phyloP scores from a whole-genome alignment of 2,113 vertebrate genomes.

The Channa maculata region DNA sequence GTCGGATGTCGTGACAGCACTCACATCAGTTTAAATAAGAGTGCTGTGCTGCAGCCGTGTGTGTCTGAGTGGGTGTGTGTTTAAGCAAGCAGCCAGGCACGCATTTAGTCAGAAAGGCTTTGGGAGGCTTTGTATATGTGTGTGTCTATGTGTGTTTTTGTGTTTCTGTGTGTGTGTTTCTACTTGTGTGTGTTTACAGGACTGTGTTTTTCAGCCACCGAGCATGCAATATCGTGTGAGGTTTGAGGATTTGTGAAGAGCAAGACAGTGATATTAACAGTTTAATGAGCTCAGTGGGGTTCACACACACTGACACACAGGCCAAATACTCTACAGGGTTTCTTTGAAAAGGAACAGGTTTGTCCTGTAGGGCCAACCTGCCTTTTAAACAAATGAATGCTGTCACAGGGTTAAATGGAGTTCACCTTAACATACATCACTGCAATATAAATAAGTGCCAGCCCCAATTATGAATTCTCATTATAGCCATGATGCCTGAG shows the following conservation, averaged over 20 bases:
- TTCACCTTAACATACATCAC: constrained; percentile 48
- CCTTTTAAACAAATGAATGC: constrained; percentile 65
- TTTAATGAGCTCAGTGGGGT: constrained; percentile 70
- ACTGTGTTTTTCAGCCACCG: constrained; percentile 37
- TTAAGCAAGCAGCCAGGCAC: constrained; percentile 69
- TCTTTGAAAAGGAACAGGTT: constrained; percentile 70
- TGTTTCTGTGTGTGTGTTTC: constrained; percentile 12
- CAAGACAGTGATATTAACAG: constrained; percentile 65
- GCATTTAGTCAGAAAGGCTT: constrained; percentile 73
- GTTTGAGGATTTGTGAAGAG: constrained; percentile 60
- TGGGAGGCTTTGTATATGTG: constrained; percentile 53
- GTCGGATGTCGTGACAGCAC: constrained; percentile 87
- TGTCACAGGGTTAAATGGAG: constrained; percentile 61
- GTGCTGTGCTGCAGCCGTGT: constrained; percentile 65
- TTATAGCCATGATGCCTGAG: constrained; percentile 4
- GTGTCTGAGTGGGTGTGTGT: constrained; percentile 37
- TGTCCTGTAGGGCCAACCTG: constrained; percentile 55
- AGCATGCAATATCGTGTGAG: constrained; percentile 61
- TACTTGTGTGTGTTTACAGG: constrained; percentile 20
- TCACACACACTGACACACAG: constrained; percentile 44
- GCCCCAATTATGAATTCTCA: constrained; percentile 30
- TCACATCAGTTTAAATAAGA: constrained; percentile 84
- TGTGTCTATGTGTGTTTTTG: constrained; percentile 21
- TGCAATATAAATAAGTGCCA: constrained; percentile 55
- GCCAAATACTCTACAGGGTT: constrained; percentile 44